Conservation (phyloP, 2,113 vertebrate genomes). For the Halcyon senegalensis region DNA sequence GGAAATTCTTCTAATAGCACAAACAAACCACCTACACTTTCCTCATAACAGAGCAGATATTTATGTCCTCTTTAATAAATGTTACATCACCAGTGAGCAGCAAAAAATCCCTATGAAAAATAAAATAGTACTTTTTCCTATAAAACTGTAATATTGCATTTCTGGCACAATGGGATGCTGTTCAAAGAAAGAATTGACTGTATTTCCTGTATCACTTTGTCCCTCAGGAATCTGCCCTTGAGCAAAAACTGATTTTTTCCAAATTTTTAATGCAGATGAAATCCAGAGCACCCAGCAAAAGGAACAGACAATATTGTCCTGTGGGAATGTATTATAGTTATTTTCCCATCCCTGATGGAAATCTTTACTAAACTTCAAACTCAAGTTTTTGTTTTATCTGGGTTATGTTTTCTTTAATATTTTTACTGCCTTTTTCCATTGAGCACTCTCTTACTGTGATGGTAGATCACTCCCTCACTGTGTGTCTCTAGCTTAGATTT, state of each 20-base stretch:
- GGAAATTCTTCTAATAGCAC: background rate
- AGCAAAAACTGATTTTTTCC: background rate
- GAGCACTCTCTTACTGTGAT: background rate
- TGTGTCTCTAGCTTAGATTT: background rate
- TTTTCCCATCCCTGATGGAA: background rate
- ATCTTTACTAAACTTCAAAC: background rate
- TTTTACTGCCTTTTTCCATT: background rate
- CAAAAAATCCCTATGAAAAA: background rate
- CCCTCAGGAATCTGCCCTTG: background rate
- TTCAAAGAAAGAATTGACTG: slow-evolving; percentile 1
- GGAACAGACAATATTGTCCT: background rate
- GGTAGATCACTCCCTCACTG: background rate
- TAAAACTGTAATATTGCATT: background rate
- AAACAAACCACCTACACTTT: background rate
- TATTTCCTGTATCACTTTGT: background rate
- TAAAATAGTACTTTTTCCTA: background rate
- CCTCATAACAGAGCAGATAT: background rate
- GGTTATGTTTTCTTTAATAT: background rate
- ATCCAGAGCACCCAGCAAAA: slow-evolving; percentile 15
- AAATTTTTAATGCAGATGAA: background rate
- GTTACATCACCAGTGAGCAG: background rate
- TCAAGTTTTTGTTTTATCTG: background rate
- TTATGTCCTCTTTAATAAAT: background rate
- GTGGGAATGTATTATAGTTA: background rate
- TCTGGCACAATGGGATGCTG: background rate